These are phyloP conservation scores for Polylopha cassiicola DNA, from an alignment of 2,888 invertebrate species.

Conservation along the genomic window DNA sequence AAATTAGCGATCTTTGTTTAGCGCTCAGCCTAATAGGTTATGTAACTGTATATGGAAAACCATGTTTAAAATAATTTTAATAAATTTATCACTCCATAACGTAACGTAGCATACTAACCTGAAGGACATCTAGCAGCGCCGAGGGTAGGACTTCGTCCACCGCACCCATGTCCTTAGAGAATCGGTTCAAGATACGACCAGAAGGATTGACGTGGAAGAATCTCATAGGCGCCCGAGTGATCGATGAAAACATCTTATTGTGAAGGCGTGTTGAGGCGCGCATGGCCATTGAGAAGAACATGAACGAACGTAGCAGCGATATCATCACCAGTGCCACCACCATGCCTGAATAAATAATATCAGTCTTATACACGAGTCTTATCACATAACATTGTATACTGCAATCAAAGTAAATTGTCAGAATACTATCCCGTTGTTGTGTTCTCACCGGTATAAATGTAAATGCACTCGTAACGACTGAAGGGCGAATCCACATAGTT, in stretches of 20 bases:
- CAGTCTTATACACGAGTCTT: background rate
- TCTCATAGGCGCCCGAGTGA: slow-evolving; percentile 87
- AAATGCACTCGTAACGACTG: slow-evolving; percentile 64
- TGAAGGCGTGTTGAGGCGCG: slow-evolving; percentile 87
- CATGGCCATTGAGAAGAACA: slow-evolving; percentile 82
- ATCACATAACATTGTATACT: background rate
- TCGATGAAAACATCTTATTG: slow-evolving; percentile 88
- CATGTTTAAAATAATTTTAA: no score
- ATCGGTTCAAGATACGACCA: slow-evolving; percentile 89
- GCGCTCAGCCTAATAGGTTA: no score
- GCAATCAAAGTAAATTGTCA: slow-evolving; percentile 18
- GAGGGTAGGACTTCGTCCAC: slow-evolving; percentile 80
- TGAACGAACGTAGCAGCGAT: slow-evolving; percentile 71
- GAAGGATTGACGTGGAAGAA: slow-evolving; percentile 94
- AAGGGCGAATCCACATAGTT: slow-evolving; percentile 34
- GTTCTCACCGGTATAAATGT: slow-evolving; percentile 62
- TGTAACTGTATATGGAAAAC: no score
- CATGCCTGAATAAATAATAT: slow-evolving; percentile 47
- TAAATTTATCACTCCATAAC: no score
- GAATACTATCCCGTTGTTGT: slow-evolving; percentile 58
- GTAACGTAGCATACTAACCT: slow-evolving; percentile 48
- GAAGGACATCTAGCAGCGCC: slow-evolving; percentile 79
- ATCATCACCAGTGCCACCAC: slow-evolving; percentile 68
- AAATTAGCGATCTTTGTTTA: no score
- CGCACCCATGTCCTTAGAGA: slow-evolving; percentile 91